A percentile compares a stretch with the other conserved stretches of the same genome.
phyloP scores from a whole-genome alignment of 1,140 invertebrate genomes.

The Conopomorpha cramerella region DNA sequence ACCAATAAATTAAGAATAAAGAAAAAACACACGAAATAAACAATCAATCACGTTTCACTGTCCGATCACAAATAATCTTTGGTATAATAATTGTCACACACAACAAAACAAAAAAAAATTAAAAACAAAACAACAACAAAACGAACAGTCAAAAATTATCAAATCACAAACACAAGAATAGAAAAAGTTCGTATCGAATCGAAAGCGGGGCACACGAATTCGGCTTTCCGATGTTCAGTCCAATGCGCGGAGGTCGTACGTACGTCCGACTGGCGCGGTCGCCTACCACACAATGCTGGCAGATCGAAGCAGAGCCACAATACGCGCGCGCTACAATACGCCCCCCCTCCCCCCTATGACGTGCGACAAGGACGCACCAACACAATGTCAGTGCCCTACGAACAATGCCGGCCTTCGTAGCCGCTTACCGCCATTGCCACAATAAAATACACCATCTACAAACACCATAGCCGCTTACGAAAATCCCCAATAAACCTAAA shows the following conservation, averaged over 20 bases:
- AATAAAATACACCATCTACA: no score
- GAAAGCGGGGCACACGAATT: conserved; percentile 14
- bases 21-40: conserved; percentile 21
- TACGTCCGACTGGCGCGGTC: conserved; percentile 31
- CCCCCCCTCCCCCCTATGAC: conserved; percentile 28
- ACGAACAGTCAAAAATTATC: conserved; percentile 21
- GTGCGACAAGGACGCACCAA: conserved; percentile 55
- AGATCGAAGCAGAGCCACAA: conserved; percentile 54
- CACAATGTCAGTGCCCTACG: conserved; percentile 53
- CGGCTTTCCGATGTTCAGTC: no score
- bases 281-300: conserved; percentile 45
- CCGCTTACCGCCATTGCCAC: conserved; percentile 11
- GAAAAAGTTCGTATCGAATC: conserved; percentile 4
- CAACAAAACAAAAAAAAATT: conserved; percentile 24
- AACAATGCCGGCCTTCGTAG: conserved; percentile 46
- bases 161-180: conserved; percentile 6
- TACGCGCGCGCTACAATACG: conserved; percentile 55
- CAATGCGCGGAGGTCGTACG: conserved; percentile 15
- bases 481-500: no score
- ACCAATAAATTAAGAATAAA: conserved; percentile 15
- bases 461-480: no score
- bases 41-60: conserved; percentile 29
- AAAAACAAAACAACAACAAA: conserved; percentile 24
- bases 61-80: conserved; percentile 45
- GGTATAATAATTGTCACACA: conserved; percentile 34